Evolutionary conservation across 2,888 invertebrate genomes (phyloP), one percentile per base, ranked within the genome.

Genomic region (Iphiclides podalirius): DNA sequence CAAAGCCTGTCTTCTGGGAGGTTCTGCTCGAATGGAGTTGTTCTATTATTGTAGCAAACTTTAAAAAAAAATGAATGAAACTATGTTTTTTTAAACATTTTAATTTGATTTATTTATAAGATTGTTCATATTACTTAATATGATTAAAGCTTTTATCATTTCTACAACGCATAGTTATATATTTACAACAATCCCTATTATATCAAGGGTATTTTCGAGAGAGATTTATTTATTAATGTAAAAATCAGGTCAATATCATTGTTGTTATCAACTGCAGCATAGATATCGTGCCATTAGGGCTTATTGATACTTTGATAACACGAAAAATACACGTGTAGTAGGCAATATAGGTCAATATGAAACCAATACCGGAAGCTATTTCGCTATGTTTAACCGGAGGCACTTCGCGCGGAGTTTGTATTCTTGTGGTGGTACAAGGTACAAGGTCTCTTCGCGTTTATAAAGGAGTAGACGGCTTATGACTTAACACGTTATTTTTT

Each of bases 261-360:
- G 20, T 40, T 39, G 35, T 43, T 43, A 26, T 39, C 26, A 34
- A 40, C 33, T 40, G 33, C 20, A 20, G 23, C 9, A n/a, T 33
- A 43, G 41, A 47, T 47, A 47, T 17, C 23, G 20, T 28, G 17
- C 47, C 47, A 47, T 47, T 47, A 47, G 28, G 11, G 36, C 14
- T 43, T 48, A 37, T 38, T 48, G 48, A 48, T 16, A 28, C 46
- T 15, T 23, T 48, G 47, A 48, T 48, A 48, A 47, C 33, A 38
- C n/a, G 20, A 31, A 31, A 31, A 31, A 31, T 31, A 31, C 31
- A 37, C 33, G 17, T 38, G 20, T 17, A 1, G 16, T 14, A 9
- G 13, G 14, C 31, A 23, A 43, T 42, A 23, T 42, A 12, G 38
- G 42, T 37, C 48, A 48, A 37, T 48, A 33, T 31, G 31, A 37